phyloP scores from a whole-genome alignment of 2,888 invertebrate species.

The Drosophila buzzatii region DNA sequence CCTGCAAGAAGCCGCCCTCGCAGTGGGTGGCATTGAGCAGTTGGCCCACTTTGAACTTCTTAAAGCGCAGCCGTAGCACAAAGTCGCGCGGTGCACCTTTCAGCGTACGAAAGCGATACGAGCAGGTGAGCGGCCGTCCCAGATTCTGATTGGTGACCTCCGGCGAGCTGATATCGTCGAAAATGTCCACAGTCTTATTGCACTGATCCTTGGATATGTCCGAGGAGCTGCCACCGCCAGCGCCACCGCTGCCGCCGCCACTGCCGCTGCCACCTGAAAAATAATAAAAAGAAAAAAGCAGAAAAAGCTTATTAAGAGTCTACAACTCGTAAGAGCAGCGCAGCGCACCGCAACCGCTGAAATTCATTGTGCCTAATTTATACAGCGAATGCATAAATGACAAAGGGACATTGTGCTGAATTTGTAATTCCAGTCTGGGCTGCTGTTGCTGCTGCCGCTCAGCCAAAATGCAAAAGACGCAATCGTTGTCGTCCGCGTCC shows the following conservation, averaged over 20 bases:
- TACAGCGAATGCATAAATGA: constrained; percentile 82
- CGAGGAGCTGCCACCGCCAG: constrained; percentile 76
- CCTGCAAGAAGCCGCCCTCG: constrained; percentile 95
- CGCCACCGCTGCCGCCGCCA: constrained; percentile 64
- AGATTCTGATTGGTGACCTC: constrained; percentile 93
- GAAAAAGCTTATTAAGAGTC: constrained; percentile 40
- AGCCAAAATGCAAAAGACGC: constrained; percentile 66
- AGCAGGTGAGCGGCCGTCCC: constrained; percentile 94
- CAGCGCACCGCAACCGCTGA: constrained; percentile 44
- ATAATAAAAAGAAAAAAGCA: neutral
- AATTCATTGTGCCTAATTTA: constrained; percentile 82
- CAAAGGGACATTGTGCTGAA: constrained; percentile 81
- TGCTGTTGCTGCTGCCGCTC: constrained; percentile 38
- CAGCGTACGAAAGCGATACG: constrained; percentile 95
- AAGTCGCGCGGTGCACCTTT: constrained; percentile 95
- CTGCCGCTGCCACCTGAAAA: constrained; percentile 73
- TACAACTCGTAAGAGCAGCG: neutral
- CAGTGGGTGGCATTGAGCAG: constrained; percentile 95
- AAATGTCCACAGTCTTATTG: constrained; percentile 97
- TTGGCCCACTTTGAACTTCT: constrained; percentile 96
- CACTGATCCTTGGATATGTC: constrained; percentile 91
- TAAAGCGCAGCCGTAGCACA: constrained; percentile 95
- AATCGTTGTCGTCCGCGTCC: constrained; percentile 39
- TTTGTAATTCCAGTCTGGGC: constrained; percentile 73
- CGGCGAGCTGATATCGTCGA: constrained; percentile 95